These are phyloP conservation scores for Eucera pruinosa DNA, from an alignment of 2,888 invertebrate genomes.

Conservation along the genomic window DNA sequence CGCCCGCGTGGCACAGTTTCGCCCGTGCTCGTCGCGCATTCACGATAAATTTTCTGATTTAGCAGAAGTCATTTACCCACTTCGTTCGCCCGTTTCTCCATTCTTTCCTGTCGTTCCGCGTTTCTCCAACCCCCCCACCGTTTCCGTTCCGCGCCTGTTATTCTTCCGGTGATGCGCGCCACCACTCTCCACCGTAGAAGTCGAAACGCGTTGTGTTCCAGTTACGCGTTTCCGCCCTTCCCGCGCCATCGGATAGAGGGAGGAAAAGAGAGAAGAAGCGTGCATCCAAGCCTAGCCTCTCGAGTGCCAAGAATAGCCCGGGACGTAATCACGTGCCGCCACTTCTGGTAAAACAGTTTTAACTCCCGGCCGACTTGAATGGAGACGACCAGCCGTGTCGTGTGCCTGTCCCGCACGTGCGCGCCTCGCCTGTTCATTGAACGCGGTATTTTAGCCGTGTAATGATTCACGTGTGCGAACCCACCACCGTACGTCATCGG, in stretches of 20 bases:
- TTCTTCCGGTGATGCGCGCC: conserved; percentile 44
- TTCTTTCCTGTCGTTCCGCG: conserved; percentile 16
- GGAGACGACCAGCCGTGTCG: conserved; percentile 45
- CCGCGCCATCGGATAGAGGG: not conserved
- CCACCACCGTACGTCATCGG: not conserved
- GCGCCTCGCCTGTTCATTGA: conserved; percentile 56
- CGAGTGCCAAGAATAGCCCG: conserved; percentile 66
- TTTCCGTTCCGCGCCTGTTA: conserved; percentile 24
- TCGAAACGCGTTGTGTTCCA: conserved; percentile 39
- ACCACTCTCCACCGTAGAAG: not conserved
- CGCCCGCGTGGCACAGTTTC: conserved; percentile 44
- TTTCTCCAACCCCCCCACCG: not conserved
- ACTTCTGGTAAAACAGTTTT: conserved; percentile 70
- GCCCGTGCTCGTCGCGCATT: conserved; percentile 14
- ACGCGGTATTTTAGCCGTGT: conserved; percentile 39
- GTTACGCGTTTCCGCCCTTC: conserved; percentile 38
- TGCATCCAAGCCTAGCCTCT: conserved; percentile 37
- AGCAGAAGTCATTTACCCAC: conserved; percentile 40
- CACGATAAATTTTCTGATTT: conserved; percentile 56
- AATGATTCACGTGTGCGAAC: conserved; percentile 58
- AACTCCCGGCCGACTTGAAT: conserved; percentile 61
- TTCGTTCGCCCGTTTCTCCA: not conserved
- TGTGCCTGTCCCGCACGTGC: conserved; percentile 45
- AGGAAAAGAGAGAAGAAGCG: not conserved
- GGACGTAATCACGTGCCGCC: conserved; percentile 66